Evolutionary conservation across 2,797 vertebrate genomes (phyloP).

Genomic region (Ctenopoma multispine): DNA sequence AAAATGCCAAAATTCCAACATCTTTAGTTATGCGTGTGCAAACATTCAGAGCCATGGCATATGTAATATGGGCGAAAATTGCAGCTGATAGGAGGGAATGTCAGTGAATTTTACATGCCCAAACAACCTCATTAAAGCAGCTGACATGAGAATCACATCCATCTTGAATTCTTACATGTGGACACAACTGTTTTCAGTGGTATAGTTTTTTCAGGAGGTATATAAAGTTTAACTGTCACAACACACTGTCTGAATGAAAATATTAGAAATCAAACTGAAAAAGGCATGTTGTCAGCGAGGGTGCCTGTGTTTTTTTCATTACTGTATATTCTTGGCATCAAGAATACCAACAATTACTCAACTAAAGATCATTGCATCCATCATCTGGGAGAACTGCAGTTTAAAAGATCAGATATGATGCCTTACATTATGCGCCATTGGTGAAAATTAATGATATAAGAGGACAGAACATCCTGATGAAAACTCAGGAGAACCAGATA

Average conservation of each 20-base stretch:
- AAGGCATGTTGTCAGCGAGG: constrained; percentile 15
- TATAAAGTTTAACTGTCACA: no score
- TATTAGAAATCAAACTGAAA: constrained; percentile 32
- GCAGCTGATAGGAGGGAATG: no score
- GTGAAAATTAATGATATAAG: constrained; percentile 30
- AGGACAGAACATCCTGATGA: constrained; percentile 3
- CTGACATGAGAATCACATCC: not conserved
- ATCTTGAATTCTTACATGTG: not conserved
- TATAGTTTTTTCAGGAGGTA: no score
- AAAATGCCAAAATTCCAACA: not conserved
- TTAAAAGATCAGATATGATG: constrained; percentile 8
- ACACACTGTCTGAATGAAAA: constrained; percentile 28
- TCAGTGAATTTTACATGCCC: no score
- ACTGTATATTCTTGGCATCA: constrained; percentile 32
- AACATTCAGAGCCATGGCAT: no score
- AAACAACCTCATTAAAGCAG: no score
- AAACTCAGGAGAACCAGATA: not conserved
- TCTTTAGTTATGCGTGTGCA: not conserved
- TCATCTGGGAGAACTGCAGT: not conserved
- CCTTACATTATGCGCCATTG: not conserved
- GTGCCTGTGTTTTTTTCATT: constrained; percentile 18
- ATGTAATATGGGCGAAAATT: no score
- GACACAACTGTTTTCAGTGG: not conserved
- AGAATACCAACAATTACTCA: constrained; percentile 12
- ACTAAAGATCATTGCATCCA: constrained; percentile 2